Percentiles rank a stretch among this genome's conserved stretches.
Conservation (phyloP, 2,797 vertebrate species). For the Spinus pinus region DNA sequence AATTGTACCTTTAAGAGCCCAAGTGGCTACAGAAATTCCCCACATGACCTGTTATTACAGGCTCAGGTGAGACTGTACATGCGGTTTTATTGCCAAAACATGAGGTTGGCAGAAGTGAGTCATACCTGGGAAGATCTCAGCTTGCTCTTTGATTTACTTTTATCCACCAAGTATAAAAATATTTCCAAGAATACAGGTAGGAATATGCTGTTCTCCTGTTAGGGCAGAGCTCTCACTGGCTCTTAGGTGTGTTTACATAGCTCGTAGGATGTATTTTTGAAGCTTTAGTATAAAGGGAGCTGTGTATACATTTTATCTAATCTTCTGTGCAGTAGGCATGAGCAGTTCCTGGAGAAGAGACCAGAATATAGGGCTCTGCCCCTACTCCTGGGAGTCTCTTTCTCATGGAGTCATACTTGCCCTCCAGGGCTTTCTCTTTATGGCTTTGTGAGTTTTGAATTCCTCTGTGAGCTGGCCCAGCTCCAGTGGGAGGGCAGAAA, state of each 20-base stretch:
- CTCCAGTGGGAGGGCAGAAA: not conserved
- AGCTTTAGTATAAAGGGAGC: not conserved
- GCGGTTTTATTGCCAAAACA: conserved; percentile 44
- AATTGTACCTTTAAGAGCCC: not conserved
- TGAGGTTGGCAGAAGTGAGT: conserved; percentile 44
- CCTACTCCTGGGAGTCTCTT: not conserved
- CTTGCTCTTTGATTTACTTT: conserved; percentile 37
- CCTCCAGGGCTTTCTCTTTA: conserved; percentile 15
- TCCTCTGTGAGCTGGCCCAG: not conserved
- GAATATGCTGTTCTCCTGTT: conserved; percentile 41
- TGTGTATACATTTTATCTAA: not conserved
- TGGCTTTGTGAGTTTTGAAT: not conserved
- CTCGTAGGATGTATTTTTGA: conserved; percentile 20
- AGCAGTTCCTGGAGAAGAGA: conserved; percentile 17
- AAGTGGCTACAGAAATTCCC: not conserved
- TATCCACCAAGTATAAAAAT: conserved; percentile 47
- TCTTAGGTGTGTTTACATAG: not conserved
- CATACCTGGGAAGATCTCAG: conserved; percentile 28
- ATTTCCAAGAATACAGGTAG: conserved; percentile 52
- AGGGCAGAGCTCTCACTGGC: conserved; percentile 43
- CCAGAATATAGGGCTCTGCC: not conserved
- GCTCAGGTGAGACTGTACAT: not conserved
- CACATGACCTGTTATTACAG: conserved; percentile 48
- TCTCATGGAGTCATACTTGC: conserved; percentile 21
- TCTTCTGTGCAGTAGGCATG: conserved; percentile 2